Base-by-base conservation (phyloP, 2,888 invertebrate species). In the Sphaerophoria rueppellii region DNA sequence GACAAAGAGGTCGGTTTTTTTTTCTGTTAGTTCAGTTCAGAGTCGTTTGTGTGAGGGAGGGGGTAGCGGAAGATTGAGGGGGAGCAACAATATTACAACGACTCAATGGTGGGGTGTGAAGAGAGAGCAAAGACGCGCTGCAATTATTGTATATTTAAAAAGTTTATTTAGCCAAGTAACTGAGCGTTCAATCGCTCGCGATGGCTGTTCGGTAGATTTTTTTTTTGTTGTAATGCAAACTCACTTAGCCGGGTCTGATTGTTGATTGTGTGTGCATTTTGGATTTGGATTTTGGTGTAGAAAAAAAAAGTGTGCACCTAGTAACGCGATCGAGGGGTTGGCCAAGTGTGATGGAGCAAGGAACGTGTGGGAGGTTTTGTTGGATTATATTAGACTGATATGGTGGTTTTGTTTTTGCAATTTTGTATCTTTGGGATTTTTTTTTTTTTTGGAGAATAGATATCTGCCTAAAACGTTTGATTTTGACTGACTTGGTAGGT, bases 121-220 rank as follows among this genome's bases (percentile, higher is more conserved):
- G 24, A 24, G 24, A 40, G 43, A 46, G 34, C 37, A 58, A 58
- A 72, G 71, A 75, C 80, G 80, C 72, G 83, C 71, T 85, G 83
- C 83, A 85, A 80, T 85, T 81, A 81, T 77, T 85, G 76, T 80
- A 76, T 69, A 57, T 72, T 81, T 60, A 81, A 76, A 70, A 85
- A 76, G 81, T 77, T 85, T 77, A 77, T 81, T 85, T 85, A 76
- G 85, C 81, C 77, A 81, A 81, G 76, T 73, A 72, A 77, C 81
- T 70, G 74, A 82, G 16, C 70, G 78, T 79, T 82, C 82, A 79
- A 82, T 82, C 74, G 70, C 69, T 46, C 63, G 78, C 40, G 73
- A 55, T 70, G 82, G 40, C 40, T 72, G 57, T 63, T 65, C 58
- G 65, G 24, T 24, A 24, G 24, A 24, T 24, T 24, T 24, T 82